phyloP scores from a whole-genome alignment of 1,140 invertebrate species.

The Grapholita molesta region DNA sequence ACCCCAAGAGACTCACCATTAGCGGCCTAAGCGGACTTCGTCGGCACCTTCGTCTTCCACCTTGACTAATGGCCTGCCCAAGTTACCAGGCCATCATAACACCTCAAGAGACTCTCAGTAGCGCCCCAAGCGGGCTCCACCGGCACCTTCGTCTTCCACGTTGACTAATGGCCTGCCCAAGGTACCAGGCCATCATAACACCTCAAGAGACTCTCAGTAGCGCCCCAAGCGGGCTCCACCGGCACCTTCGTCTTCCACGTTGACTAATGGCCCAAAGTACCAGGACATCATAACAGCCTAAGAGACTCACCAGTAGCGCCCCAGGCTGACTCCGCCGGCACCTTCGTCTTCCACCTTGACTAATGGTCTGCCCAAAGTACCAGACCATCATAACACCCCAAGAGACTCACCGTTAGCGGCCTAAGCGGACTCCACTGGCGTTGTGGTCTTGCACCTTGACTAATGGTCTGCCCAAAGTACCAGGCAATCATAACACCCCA shows the following conservation, averaged over 20 bases:
- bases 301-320: constrained; percentile 3
- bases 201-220: constrained; percentile 47
- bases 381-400: not conserved
- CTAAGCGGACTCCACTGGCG: constrained; percentile 58
- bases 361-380: too few species aligned
- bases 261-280: not conserved
- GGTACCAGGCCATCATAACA: constrained; percentile 5
- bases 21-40: constrained; percentile 50
- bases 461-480: too few species aligned
- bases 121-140: constrained; percentile 53
- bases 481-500: constrained; percentile 1
- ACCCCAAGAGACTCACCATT: constrained; percentile 34
- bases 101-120: constrained; percentile 29
- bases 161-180: too few species aligned
- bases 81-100: constrained; percentile 6
- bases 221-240: too few species aligned
- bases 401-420: constrained; percentile 38
- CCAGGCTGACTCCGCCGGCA: constrained; percentile 59
- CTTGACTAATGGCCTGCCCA: too few species aligned
- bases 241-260: too few species aligned
- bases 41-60: constrained; percentile 51
- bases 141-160: constrained; percentile 50
- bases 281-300: not conserved
- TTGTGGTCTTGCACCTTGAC: constrained; percentile 47
- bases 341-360: constrained; percentile 47